phyloP scores from a whole-genome alignment of 1,140 invertebrate species.

The Scaptomyza graminum region DNA sequence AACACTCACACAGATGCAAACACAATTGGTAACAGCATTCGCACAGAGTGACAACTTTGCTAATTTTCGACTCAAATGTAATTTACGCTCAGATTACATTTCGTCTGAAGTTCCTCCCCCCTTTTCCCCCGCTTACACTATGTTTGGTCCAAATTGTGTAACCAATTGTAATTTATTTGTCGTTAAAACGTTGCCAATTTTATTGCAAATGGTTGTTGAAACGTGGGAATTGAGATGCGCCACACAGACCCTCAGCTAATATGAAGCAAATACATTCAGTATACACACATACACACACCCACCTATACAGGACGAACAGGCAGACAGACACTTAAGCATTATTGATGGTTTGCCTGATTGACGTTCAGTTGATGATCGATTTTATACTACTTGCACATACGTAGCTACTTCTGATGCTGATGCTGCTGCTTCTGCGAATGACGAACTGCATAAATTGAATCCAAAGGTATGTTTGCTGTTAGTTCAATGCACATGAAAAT shows the following conservation, averaged over 20 bases:
- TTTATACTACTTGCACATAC: neutral
- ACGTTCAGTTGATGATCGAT: constrained; percentile 24
- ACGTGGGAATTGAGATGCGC: constrained; percentile 19
- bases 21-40: constrained; percentile 1
- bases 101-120: constrained; percentile 13
- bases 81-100: constrained; percentile 78
- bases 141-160: constrained; percentile 63
- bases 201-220: constrained; percentile 5
- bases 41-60: constrained; percentile 74
- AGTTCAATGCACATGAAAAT: neutral
- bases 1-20: constrained; percentile 14
- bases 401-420: no score
- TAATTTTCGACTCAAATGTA: constrained; percentile 78
- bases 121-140: neutral
- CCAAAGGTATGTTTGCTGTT: neutral
- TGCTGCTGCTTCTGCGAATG: neutral
- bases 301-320: neutral
- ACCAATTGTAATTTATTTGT: constrained; percentile 77
- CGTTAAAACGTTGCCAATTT: constrained; percentile 72
- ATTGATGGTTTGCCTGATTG: constrained; percentile 34
- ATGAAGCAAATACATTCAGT: neutral
- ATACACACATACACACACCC: no score
- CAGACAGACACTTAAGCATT: constrained; percentile 19
- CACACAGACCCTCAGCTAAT: neutral
- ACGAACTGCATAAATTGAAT: neutral